Conservation (phyloP, 2,113 vertebrate species). For the Charina bottae region DNA sequence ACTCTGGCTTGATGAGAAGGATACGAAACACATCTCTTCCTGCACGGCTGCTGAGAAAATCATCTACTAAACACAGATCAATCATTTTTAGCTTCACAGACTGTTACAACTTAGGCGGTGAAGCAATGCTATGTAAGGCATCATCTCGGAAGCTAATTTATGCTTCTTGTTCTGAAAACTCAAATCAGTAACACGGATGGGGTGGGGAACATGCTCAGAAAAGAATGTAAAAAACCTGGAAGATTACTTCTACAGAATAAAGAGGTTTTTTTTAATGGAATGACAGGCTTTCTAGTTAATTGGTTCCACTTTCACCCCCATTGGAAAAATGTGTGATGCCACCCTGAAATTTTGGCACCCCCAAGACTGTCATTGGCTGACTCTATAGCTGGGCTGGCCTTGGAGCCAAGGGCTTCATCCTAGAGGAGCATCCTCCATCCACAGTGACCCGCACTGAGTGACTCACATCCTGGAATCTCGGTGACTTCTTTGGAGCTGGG, state of each 20-base stretch:
- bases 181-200: not conserved
- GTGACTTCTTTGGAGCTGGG: conserved; percentile 37
- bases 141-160: rapidly evolving
- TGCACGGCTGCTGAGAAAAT: not conserved
- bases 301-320: not conserved
- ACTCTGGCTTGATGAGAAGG: not conserved
- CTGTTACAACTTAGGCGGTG: not conserved
- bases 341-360: not conserved
- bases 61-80: not conserved
- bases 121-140: not conserved
- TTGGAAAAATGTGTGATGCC: not conserved
- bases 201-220: not conserved
- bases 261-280: not conserved
- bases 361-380: not conserved
- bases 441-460: conserved; percentile 42
- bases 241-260: not conserved
- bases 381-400: too few relatives aligned
- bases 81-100: not conserved
- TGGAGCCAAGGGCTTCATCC: not conserved
- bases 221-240: not conserved
- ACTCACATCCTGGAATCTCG: conserved; percentile 55
- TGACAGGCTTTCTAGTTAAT: not conserved
- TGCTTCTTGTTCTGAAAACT: not conserved
- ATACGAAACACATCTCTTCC: not conserved
- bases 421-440: not conserved